Percentiles rank a stretch among this genome's conserved stretches.
Evolutionary conservation across 2,888 invertebrate genomes (phyloP).

Genomic region (Lingula anatina): DNA sequence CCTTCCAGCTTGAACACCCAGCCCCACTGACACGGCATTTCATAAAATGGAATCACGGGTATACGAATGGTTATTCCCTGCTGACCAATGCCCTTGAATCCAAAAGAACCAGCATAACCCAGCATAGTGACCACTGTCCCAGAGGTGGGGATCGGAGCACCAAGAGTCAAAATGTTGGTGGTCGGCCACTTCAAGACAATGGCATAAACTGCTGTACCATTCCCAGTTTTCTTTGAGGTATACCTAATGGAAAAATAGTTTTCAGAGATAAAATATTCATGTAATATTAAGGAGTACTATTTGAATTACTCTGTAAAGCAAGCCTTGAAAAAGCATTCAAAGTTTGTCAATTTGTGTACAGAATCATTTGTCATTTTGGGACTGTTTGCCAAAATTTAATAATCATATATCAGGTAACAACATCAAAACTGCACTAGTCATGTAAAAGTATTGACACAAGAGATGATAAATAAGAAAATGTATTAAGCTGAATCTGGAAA

Average conservation of each 20-base stretch:
- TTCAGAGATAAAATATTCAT: no score
- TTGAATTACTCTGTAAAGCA: no score
- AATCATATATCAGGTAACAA: no score
- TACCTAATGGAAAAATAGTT: conserved; percentile 14
- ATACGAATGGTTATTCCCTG: conserved; percentile 33
- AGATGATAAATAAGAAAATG: no score
- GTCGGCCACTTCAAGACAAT: conserved; percentile 68
- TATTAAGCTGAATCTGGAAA: no score
- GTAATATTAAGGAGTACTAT: no score
- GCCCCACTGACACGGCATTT: conserved; percentile 36
- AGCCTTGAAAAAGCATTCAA: no score
- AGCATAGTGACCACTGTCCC: conserved; percentile 55
- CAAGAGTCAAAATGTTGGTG: conserved; percentile 57
- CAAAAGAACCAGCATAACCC: conserved; percentile 50
- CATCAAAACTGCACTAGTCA: no score
- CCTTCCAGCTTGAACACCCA: conserved; percentile 41
- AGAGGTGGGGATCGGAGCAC: conserved; percentile 48
- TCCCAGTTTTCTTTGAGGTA: conserved; percentile 19
- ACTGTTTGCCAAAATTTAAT: no score
- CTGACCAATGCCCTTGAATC: conserved; percentile 11
- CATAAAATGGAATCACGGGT: conserved; percentile 24
- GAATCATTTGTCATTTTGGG: no score
- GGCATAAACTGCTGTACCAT: conserved; percentile 60
- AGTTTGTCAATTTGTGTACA: no score
- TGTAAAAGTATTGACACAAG: no score